phyloP scores from a whole-genome alignment of 1,140 invertebrate species.

The Drosophila sp. region DNA sequence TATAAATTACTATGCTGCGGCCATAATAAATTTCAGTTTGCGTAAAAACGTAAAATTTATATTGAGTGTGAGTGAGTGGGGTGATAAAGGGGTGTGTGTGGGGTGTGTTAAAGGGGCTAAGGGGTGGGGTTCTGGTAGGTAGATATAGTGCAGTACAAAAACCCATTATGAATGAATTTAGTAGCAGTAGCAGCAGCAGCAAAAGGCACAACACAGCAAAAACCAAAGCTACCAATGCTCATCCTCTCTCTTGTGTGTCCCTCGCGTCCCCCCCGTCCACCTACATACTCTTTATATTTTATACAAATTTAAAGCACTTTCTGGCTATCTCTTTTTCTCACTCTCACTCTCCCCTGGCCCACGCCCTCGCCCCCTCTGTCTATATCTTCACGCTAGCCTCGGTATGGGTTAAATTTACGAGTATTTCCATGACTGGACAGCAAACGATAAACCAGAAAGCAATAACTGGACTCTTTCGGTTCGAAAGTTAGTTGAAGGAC shows the following conservation, averaged over 20 bases:
- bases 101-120: not conserved
- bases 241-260: slow-evolving; percentile 1
- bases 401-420: slow-evolving; percentile 65
- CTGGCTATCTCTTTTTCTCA: slow-evolving; percentile 14
- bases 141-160: slow-evolving; percentile 43
- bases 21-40: slow-evolving; percentile 80
- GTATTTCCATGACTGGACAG: slow-evolving; percentile 74
- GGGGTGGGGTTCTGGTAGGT: not conserved
- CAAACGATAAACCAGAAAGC: slow-evolving; percentile 73
- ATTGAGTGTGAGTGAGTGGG: not conserved
- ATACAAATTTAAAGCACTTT: slow-evolving; percentile 63
- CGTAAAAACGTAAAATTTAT: slow-evolving; percentile 78
- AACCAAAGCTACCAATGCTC: slow-evolving; percentile 65
- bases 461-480: slow-evolving; percentile 55
- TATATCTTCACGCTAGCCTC: not conserved
- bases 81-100: not conserved
- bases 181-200: slow-evolving; percentile 45
- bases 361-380: not conserved
- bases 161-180: slow-evolving; percentile 82
- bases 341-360: slow-evolving; percentile 21
- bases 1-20: slow-evolving; percentile 78
- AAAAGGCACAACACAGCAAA: slow-evolving; percentile 46
- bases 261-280: not conserved
- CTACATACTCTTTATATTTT: slow-evolving; percentile 42
- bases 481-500: slow-evolving; percentile 65